Evolutionary conservation across 2,797 vertebrate genomes (phyloP).

Genomic region (Oryzias dopingdopingensis): DNA sequence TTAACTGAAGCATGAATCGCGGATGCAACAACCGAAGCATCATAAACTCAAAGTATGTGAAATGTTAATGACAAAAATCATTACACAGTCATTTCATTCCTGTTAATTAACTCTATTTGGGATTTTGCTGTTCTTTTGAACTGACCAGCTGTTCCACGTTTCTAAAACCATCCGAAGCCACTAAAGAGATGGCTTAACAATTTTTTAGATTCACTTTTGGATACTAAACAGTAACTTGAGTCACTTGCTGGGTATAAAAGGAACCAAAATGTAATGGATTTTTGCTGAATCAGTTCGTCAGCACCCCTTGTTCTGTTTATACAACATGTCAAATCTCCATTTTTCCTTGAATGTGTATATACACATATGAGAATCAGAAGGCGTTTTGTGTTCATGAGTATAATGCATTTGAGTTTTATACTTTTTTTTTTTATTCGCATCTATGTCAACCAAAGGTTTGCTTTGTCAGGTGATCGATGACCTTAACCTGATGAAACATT

Average conservation of each 20-base stretch:
- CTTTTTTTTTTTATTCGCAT: too few relatives aligned
- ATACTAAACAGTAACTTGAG: constrained; percentile 52
- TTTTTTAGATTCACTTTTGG: constrained; percentile 40
- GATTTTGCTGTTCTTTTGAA: constrained; percentile 73
- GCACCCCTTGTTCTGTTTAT: too few relatives aligned
- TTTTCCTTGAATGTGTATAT: too few relatives aligned
- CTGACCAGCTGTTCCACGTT: constrained; percentile 82
- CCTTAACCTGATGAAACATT: constrained; percentile 2
- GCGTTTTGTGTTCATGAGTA: too few relatives aligned
- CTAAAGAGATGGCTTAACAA: constrained; percentile 53
- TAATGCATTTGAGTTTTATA: too few relatives aligned
- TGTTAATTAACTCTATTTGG: constrained; percentile 82
- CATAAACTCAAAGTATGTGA: constrained; percentile 71
- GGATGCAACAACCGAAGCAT: constrained; percentile 49
- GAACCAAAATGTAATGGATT: constrained; percentile 40
- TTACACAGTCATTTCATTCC: constrained; percentile 75
- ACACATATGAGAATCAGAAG: too few relatives aligned
- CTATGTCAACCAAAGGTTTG: neutral
- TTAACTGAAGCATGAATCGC: constrained; percentile 59
- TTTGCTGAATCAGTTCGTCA: constrained; percentile 41
- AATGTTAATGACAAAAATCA: constrained; percentile 76
- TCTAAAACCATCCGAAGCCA: constrained; percentile 59
- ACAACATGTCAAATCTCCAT: constrained; percentile 39
- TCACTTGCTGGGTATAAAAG: constrained; percentile 32
- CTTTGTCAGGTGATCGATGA: neutral